phyloP scores from a whole-genome alignment of 1,140 invertebrate genomes.

The Pseudomyrmex concolor region DNA sequence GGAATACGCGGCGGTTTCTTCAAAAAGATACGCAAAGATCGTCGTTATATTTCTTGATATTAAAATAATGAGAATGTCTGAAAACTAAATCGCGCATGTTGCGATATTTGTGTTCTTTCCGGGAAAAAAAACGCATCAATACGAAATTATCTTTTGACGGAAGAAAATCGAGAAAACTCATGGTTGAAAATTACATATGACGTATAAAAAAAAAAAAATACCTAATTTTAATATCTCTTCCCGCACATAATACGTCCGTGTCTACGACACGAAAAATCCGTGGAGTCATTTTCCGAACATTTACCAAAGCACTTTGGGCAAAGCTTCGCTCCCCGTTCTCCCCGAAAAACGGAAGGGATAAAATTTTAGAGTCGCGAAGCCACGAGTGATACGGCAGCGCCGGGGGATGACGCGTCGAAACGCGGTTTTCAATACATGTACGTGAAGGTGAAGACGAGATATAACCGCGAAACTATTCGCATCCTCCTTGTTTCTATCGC shows the following conservation, averaged over 20 bases:
- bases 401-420: constrained; percentile 61
- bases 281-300: constrained; percentile 40
- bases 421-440: constrained; percentile 76
- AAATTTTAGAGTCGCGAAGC: constrained; percentile 81
- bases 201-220: background rate
- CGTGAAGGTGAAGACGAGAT: background rate
- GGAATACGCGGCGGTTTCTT: background rate
- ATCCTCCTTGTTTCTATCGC: constrained; percentile 37
- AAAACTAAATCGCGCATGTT: background rate
- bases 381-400: constrained; percentile 58
- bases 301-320: constrained; percentile 18
- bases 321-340: constrained; percentile 58
- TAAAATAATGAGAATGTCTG: background rate
- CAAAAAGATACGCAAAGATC: background rate
- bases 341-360: constrained; percentile 73
- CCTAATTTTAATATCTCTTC: constrained; percentile 30
- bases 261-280: constrained; percentile 14
- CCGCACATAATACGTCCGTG: constrained; percentile 7
- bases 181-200: constrained; percentile 23
- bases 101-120: no score
- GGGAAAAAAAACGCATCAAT: background rate
- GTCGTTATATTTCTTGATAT: background rate
- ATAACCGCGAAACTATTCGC: constrained; percentile 59
- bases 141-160: background rate
- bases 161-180: background rate